phyloP scores from a whole-genome alignment of 2,888 invertebrate genomes.

The Phengaris alcon region DNA sequence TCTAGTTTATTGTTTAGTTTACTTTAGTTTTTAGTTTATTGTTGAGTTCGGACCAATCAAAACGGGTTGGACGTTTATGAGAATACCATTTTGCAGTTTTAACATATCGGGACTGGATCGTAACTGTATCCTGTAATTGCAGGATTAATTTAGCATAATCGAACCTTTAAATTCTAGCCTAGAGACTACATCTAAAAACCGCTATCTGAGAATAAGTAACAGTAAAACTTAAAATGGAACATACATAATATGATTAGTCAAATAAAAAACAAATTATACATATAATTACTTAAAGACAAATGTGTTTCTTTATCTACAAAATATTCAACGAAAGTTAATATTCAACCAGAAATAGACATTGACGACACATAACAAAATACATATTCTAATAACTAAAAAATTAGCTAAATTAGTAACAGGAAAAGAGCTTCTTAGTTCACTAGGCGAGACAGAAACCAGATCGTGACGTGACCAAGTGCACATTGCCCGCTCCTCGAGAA shows the following conservation, averaged over 20 bases:
- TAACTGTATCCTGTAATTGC: too few species aligned
- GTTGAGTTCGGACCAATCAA: too few species aligned
- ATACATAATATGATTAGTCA: neutral
- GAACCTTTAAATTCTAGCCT: too few species aligned
- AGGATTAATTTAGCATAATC: too few species aligned
- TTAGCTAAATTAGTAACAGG: constrained; percentile 2
- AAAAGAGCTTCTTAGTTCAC: neutral
- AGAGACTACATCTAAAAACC: too few species aligned
- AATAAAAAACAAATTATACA: neutral
- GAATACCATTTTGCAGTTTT: too few species aligned
- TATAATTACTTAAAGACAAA: neutral
- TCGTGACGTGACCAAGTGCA: constrained; percentile 26
- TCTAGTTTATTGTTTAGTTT: too few species aligned
- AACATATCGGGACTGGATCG: too few species aligned
- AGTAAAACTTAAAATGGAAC: neutral
- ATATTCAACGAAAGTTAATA: too few species aligned
- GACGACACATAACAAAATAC: neutral
- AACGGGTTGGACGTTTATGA: too few species aligned
- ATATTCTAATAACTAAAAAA: neutral
- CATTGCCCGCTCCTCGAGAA: constrained; percentile 16
- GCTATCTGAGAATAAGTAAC: too few species aligned
- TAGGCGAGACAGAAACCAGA: constrained; percentile 14
- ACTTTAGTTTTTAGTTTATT: too few species aligned
- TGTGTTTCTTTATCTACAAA: neutral
- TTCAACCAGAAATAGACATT: neutral